Base-by-base conservation (phyloP, 2,797 vertebrate genomes). In the Crenichthys baileyi region DNA sequence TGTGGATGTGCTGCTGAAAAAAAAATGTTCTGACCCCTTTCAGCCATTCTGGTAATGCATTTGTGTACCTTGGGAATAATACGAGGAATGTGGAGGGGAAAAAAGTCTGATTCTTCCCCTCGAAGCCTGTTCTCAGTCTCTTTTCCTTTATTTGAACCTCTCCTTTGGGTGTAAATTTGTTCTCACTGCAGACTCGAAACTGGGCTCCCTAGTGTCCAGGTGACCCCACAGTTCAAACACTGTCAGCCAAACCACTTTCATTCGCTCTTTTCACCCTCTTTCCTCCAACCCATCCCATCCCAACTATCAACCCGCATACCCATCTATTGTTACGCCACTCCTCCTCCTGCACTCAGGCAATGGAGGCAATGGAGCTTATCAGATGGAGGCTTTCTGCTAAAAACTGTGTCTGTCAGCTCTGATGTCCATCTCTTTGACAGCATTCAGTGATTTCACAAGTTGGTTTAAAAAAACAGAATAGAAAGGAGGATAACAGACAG, bases 191-290 rank as follows among this genome's bases (percentile, higher is more conserved):
- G 86, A 81, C 83, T 89, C 85, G 58, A 86, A 89, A 85, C 88
- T 70, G 26, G 58, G 46, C 58, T 83, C 84, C 88, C 89, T 51
- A 71, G 80, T 76, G 81, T 71, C 77, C 83, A 79, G 83, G 74
- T 92, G 88, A 92, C 90, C 91, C 83, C 78, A 72, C 53, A 75
- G 89, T 89, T 92, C 89, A 91, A 92, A 93, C 83, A 67, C 85
- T 73, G 78, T 79, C 88, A 86, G 83, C 80, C 89, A 76, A 75
- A 61, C 83, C 41, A 36, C 79, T 86, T 87, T 91, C 81, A 81
- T 89, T 86, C 18, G 0, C 72, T 83, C 46, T 81, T 91, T 91
- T 91, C 85, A 91, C 86, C 90, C 84, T 53, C 46, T 55, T 41
- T 46, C 55, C 50, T 60, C 63, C 31, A 51, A 55, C 26, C 15